Conservation (phyloP, 2,797 vertebrate species). For the Rhynchotus rufescens region DNA sequence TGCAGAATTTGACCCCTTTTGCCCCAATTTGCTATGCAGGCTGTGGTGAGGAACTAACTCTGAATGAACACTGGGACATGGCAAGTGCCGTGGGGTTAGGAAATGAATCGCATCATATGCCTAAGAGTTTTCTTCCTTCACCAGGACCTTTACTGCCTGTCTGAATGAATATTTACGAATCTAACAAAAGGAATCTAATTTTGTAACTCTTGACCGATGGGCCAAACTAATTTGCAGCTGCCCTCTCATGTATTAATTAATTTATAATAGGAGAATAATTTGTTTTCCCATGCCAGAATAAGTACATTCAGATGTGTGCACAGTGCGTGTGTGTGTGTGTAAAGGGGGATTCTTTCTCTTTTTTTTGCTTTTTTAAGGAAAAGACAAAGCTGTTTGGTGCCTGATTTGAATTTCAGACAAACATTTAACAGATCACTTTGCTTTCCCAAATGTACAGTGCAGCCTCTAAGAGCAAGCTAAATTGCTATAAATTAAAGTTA, state of each 20-base stretch:
- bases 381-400: constrained; percentile 50
- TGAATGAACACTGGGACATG: neutral
- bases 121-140: neutral
- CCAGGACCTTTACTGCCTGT: neutral
- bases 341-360: neutral
- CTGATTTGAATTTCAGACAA: constrained; percentile 70
- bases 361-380: neutral
- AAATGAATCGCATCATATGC: neutral
- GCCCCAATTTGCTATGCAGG: neutral
- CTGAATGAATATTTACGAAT: neutral
- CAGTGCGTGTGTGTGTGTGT: no score
- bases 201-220: neutral
- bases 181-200: neutral
- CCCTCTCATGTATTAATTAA: neutral
- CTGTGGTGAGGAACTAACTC: neutral
- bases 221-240: neutral
- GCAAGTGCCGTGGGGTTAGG: fast-evolving
- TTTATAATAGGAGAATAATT: neutral
- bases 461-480: constrained; percentile 65
- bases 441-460: constrained; percentile 30
- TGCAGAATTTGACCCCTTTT: neutral
- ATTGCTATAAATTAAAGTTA: constrained; percentile 78
- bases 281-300: neutral
- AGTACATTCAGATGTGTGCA: neutral
- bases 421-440: constrained; percentile 60